Percentiles rank a stretch among this genome's conserved stretches.
Evolutionary conservation across 1,140 invertebrate genomes (phyloP).

Genomic region (Drosophila tropicalis): DNA sequence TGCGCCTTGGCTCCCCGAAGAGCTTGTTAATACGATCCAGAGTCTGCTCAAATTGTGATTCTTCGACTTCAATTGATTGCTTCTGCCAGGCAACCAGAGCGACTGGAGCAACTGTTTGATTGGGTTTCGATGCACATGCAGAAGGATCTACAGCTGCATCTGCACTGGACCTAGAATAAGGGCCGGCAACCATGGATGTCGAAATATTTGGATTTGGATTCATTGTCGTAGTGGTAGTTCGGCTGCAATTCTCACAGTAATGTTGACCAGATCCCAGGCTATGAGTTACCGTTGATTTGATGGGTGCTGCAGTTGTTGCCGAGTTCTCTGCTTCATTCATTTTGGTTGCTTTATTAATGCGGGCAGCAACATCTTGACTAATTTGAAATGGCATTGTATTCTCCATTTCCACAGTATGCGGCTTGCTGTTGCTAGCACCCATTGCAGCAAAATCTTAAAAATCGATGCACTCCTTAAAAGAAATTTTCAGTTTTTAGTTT

Average conservation of each 20-base stretch:
- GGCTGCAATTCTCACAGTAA: slow-evolving; percentile 31
- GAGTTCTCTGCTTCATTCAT: too few species aligned
- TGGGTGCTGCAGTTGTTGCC: too few species aligned
- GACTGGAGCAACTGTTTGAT: neutral
- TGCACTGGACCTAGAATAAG: neutral
- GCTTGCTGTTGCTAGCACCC: slow-evolving; percentile 64
- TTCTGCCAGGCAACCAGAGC: slow-evolving; percentile 37
- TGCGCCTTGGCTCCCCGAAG: slow-evolving; percentile 46
- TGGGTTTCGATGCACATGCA: neutral
- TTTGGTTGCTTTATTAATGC: too few species aligned
- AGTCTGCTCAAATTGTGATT: slow-evolving; percentile 52
- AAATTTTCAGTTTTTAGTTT: slow-evolving; percentile 1
- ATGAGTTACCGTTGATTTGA: too few species aligned
- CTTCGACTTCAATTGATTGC: slow-evolving; percentile 54
- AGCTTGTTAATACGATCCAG: slow-evolving; percentile 53
- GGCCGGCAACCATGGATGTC: neutral
- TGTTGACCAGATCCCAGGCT: neutral
- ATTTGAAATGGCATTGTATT: slow-evolving; percentile 57
- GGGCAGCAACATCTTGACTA: slow-evolving; percentile 56
- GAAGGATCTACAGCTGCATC: neutral
- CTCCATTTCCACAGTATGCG: slow-evolving; percentile 59
- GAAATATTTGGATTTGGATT: too few species aligned
- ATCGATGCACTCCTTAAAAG: too few species aligned
- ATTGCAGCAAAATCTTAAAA: slow-evolving; percentile 38
- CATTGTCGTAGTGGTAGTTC: too few species aligned